Evolutionary conservation across 2,888 invertebrate species (phyloP).

Genomic region (Platypus cylindrus): DNA sequence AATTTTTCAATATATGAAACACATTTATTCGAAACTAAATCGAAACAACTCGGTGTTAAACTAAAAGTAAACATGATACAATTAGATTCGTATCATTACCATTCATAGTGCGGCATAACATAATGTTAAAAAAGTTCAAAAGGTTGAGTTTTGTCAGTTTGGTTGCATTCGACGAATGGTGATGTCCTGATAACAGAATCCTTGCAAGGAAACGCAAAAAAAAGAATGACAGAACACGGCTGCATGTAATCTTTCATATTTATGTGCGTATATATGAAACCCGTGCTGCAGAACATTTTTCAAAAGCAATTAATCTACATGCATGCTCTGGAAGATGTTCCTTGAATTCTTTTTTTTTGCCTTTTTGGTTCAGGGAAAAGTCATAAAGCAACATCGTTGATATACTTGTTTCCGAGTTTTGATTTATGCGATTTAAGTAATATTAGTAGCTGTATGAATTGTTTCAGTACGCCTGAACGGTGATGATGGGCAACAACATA

Average conservation of each 20-base stretch:
- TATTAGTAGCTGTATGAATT: too few species aligned
- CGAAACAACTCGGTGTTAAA: too few species aligned
- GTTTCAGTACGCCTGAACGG: too few species aligned
- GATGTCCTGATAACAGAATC: constrained; percentile 13
- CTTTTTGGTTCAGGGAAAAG: constrained; percentile 4
- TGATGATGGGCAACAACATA: too few species aligned
- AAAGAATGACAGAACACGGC: constrained; percentile 12
- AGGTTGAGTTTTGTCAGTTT: constrained; percentile 16
- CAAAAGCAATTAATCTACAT: constrained; percentile 13
- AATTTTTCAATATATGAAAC: too few species aligned
- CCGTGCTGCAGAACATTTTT: constrained; percentile 11
- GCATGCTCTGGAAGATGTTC: constrained; percentile 12
- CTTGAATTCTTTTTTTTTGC: constrained; percentile 6
- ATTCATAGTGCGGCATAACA: constrained; percentile 18
- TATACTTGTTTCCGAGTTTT: constrained; percentile 5
- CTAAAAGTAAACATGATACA: constrained; percentile 12
- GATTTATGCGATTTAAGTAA: too few species aligned
- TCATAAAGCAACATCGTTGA: constrained; percentile 10
- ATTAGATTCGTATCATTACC: constrained; percentile 17
- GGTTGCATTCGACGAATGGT: constrained; percentile 16
- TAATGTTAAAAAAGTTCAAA: constrained; percentile 16
- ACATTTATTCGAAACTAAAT: too few species aligned
- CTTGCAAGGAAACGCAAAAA: constrained; percentile 8
- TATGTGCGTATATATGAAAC: constrained; percentile 13
- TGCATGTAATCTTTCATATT: constrained; percentile 14